Base-by-base conservation (phyloP, 2,888 invertebrate species). In the Salpingus planirostris region DNA sequence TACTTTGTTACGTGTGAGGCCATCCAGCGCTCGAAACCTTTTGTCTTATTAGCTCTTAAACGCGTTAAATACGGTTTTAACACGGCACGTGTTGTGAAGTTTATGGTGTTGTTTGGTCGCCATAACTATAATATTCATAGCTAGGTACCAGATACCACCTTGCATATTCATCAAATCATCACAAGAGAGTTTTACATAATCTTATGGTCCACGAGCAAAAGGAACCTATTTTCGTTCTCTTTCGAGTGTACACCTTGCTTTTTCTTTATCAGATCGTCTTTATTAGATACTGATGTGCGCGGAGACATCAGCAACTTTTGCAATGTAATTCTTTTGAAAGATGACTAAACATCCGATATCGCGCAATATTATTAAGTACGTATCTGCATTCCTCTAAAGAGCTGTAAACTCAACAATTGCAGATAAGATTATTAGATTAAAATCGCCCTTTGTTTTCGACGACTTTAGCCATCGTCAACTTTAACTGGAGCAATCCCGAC, bases 31-130 rank as follows among this genome's bases (percentile, higher is more conserved):
- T 28, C 31, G 33, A 39, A 38, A 36, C 30, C 40, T 43, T 39
- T 43, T 40, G 40, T 43, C 38, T 43, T 36, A 41, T 40, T 38
- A 38, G 36, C 30, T 34, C 31, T 38, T 34, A 33, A 43, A 41
- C 37, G 39, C 39, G 41, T 45, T 40, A 42, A 42, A 32, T 33
- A 38, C 34, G 38, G 34, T 43, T 33, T 38, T 38, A 39, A 35
- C 29, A 29, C 24, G 41, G 35, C 44, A 45, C 44, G 43, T 43
- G 44, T 41, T 41, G 27, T 29, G 40, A 39, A 39, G 40, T 41
- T 41, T 40, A 42, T 42, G 36, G 44, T 27, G 39, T 44, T 42
- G 40, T 42, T 44, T 39, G 44, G 32, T 35, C 29, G 31, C 33
- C 29, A 36, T 24, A 22, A 22, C 27, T n/a, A n/a, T n/a, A n/a